Evolutionary conservation across 2,113 vertebrate genomes (phyloP).

Genomic region (Sciurus niger): DNA sequence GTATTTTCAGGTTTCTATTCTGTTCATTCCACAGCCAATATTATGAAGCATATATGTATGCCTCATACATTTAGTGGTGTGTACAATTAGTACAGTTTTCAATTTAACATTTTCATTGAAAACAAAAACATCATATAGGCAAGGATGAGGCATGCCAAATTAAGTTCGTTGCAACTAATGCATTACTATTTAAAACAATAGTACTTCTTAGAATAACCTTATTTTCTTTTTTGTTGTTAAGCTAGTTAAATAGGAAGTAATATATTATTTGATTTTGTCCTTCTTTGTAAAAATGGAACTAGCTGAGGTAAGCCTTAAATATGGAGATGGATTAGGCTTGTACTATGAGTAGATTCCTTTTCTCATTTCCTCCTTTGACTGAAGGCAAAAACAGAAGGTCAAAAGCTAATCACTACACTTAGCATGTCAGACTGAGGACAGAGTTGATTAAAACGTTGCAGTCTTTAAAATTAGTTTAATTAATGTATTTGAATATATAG

Average conservation of each 20-base stretch:
- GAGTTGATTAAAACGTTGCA: neutral
- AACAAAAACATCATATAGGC: neutral
- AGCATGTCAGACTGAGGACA: neutral
- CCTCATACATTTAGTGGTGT: neutral
- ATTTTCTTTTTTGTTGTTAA: neutral
- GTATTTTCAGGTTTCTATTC: neutral
- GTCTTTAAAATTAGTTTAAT: constrained; percentile 57
- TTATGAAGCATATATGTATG: neutral
- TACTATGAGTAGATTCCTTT: constrained; percentile 64
- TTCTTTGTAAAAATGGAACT: constrained; percentile 71
- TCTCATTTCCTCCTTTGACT: constrained; percentile 77
- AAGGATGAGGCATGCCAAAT: neutral
- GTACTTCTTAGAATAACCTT: constrained; percentile 24
- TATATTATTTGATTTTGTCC: constrained; percentile 61
- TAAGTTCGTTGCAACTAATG: neutral
- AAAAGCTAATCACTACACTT: constrained; percentile 9
- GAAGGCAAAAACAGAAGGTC: constrained; percentile 64
- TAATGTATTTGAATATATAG: neutral
- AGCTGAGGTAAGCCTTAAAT: constrained; percentile 64
- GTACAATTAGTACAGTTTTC: constrained; percentile 20
- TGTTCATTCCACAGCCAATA: constrained; percentile 33
- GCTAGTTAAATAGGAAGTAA: constrained; percentile 26
- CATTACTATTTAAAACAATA: neutral
- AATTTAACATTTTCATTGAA: constrained; percentile 40
- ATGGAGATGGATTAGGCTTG: neutral